A percentile compares a stretch with the other conserved stretches of the same genome.
These are phyloP conservation scores for Tethya wilhelma DNA, from an alignment of 37 sponge, comb jelly and placozoan genomes.

Conservation along the genomic window DNA sequence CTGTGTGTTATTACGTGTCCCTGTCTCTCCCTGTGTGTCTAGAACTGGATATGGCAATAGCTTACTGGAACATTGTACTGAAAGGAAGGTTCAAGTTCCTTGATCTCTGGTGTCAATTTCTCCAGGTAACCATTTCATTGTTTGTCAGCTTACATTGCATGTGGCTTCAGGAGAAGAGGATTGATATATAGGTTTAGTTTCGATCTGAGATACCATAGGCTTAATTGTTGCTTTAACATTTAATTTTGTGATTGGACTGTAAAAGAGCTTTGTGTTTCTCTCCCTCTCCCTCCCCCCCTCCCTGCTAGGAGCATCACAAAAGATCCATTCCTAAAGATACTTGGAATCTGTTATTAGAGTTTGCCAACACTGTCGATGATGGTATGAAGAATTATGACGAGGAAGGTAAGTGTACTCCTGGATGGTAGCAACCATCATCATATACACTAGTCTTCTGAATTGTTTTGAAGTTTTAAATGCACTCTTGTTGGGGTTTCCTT, in stretches of 20 bases:
- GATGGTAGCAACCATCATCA: too few species aligned
- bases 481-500: too few species aligned
- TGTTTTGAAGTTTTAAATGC: background rate
- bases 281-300: too few species aligned
- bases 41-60: constrained; percentile 96
- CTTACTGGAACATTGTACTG: constrained; percentile 93
- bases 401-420: constrained; percentile 82
- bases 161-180: too few species aligned
- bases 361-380: constrained; percentile 81
- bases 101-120: constrained; percentile 89
- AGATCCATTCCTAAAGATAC: constrained; percentile 95
- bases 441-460: background rate
- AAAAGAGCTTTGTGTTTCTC: too few species aligned
- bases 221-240: too few species aligned
- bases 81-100: constrained; percentile 82
- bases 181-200: too few species aligned
- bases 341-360: constrained; percentile 96
- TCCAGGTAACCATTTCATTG: constrained; percentile 75
- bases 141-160: too few species aligned
- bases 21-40: background rate
- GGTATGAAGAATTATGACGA: constrained; percentile 95
- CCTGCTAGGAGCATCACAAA: constrained; percentile 89
- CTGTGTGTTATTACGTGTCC: background rate
- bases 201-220: too few species aligned
- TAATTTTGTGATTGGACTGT: too few species aligned